Conservation (phyloP, 2,797 vertebrate genomes). For the Melopsittacus undulatus region DNA sequence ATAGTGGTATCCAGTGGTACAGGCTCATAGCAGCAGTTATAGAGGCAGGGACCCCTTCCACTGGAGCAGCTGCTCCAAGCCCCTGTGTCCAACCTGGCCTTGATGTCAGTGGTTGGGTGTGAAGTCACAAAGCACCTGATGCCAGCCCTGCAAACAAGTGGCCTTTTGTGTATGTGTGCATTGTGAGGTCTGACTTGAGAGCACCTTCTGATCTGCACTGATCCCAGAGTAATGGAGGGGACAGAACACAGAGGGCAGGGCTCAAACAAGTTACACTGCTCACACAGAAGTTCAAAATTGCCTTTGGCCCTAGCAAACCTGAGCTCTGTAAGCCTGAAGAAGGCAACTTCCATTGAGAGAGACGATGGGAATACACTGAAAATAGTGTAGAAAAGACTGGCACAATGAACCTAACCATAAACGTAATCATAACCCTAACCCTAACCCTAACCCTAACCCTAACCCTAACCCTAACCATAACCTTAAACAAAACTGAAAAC, state of each 20-base stretch:
- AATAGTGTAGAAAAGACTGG: too few relatives aligned
- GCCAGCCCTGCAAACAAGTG: fast-evolving
- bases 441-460: too few relatives aligned
- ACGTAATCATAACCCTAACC: too few relatives aligned
- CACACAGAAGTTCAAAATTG: fast-evolving
- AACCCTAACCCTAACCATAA: too few relatives aligned
- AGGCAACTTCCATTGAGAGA: background rate
- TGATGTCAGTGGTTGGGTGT: fast-evolving
- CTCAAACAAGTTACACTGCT: fast-evolving
- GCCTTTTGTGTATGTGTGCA: fast-evolving
- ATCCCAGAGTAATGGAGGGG: fast-evolving
- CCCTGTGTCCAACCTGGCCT: too few relatives aligned
- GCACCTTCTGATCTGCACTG: fast-evolving
- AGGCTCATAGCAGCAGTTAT: too few relatives aligned
- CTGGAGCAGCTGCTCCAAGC: too few relatives aligned
- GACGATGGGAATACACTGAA: too few relatives aligned
- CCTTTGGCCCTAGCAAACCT: background rate
- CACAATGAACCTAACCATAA: too few relatives aligned
- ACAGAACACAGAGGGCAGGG: background rate
- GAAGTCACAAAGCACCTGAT: background rate
- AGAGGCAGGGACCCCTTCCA: too few relatives aligned
- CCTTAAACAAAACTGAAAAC: too few relatives aligned
- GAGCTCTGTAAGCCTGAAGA: background rate
- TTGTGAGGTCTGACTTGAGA: fast-evolving
- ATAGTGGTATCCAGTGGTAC: too few relatives aligned